Conservation (phyloP, 2,888 invertebrate genomes). For the Hypolimnas misippus region DNA sequence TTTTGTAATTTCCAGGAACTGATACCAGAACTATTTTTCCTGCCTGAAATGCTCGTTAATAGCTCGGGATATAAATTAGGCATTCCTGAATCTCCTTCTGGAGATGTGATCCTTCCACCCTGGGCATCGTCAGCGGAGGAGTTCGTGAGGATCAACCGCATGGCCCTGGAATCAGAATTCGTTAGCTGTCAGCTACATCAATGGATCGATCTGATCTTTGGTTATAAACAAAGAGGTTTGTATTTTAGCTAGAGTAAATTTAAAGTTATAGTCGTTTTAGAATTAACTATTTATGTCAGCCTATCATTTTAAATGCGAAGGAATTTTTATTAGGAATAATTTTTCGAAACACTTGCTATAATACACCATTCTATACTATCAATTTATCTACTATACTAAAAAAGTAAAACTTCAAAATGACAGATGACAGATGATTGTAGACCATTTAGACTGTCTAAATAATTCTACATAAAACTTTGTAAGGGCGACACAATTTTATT, state of each 20-base stretch:
- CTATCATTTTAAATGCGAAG: not conserved
- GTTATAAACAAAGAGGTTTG: constrained; percentile 98
- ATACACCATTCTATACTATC: too few species aligned
- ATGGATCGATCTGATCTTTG: constrained; percentile 99
- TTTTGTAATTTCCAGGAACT: too few species aligned
- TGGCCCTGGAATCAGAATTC: constrained; percentile 99
- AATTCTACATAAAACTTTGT: too few species aligned
- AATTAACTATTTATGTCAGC: too few species aligned
- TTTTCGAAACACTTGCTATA: too few species aligned
- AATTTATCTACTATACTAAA: too few species aligned
- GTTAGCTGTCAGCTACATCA: constrained; percentile 99
- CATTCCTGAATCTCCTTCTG: constrained; percentile 91
- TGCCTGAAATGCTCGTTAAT: constrained; percentile 99
- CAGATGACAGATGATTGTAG: too few species aligned
- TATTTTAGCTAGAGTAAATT: not conserved
- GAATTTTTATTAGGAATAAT: too few species aligned
- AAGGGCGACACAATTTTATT: too few species aligned
- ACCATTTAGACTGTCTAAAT: too few species aligned
- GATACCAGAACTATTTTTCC: constrained; percentile 99
- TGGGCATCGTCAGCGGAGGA: constrained; percentile 99
- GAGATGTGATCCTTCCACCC: constrained; percentile 96
- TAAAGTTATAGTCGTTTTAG: too few species aligned
- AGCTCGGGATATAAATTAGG: constrained; percentile 92
- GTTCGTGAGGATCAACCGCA: constrained; percentile 98
- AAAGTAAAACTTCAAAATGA: too few species aligned